Base-by-base conservation (phyloP, 2,113 vertebrate species). In the Poeciliopsis turrubarensis region DNA sequence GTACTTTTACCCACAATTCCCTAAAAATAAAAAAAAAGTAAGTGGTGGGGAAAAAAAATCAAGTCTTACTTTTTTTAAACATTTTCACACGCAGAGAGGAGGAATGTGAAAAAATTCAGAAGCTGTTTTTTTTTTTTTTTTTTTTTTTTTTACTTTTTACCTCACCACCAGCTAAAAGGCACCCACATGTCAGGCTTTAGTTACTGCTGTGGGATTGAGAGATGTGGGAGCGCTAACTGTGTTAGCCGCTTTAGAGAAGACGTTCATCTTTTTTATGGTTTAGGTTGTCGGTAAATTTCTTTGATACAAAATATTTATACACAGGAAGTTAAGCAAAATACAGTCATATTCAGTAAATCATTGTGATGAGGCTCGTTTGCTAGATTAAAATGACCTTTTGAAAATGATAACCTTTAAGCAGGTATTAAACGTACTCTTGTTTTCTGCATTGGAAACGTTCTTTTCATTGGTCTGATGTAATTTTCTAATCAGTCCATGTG, bases 181-280 rank as follows among this genome's bases (percentile, higher is more conserved):
- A 30, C 87, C 87, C 86, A 83, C 77, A 90, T 91, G 79, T 92
- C 87, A 90, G 82, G 82, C 81, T 83, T 86, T 77, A 77, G 74
- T 85, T 73, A 64, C 86, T 73, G 86, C 86, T 78, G 82, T 79
- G 84, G 80, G 80, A 85, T 77, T 77, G 72, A 80, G 79, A 78
- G 84, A 88, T 80, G 68, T 79, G 77, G 75, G 79, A 80, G 71
- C 83, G 76, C 27, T 26, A 39, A 78, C 78, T 66, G 81, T 68
- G 78, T 61, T 73, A 34, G 71, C 76, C 69, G 70, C 76, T 69
- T 73, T 68, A 41, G 73, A 72, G 41, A 73, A 77, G 68, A 44
- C 71, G 80, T 76, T 70, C 37, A 5, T 37, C 22, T 2, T 17
- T 51, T 8, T 54, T 54, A 25, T 22, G 25, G 47, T 19, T 37